Conservation (phyloP, 2,888 invertebrate genomes). For the Endotricha flammealis region DNA sequence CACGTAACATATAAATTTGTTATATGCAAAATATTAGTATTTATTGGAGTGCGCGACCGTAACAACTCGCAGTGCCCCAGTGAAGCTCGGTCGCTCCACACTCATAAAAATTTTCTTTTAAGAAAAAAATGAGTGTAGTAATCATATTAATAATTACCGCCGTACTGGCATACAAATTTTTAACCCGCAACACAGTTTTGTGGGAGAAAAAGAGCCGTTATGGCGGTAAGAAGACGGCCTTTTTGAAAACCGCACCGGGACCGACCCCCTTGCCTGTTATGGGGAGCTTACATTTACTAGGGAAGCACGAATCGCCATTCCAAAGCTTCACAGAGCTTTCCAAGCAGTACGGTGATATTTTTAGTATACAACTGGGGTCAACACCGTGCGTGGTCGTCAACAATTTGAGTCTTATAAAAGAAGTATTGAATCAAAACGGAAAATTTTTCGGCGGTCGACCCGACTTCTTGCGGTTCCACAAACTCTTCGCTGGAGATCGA, state of each 20-base stretch:
- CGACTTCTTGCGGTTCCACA: slow-evolving; percentile 87
- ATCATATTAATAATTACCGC: slow-evolving; percentile 41
- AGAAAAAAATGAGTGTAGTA: slow-evolving; percentile 58
- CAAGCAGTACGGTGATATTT: slow-evolving; percentile 85
- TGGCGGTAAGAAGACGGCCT: slow-evolving; percentile 31
- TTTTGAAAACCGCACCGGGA: slow-evolving; percentile 78
- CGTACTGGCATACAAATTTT: slow-evolving; percentile 49
- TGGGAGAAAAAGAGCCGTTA: slow-evolving; percentile 38
- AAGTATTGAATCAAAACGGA: slow-evolving; percentile 88
- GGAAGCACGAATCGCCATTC: slow-evolving; percentile 82
- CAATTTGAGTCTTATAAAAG: slow-evolving; percentile 83
- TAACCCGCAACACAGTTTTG: slow-evolving; percentile 37
- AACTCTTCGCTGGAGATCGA: slow-evolving; percentile 89
- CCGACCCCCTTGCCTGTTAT: slow-evolving; percentile 82
- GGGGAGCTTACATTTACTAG: slow-evolving; percentile 83
- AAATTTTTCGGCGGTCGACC: slow-evolving; percentile 90
- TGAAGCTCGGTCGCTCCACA: slow-evolving; percentile 44
- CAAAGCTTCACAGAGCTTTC: slow-evolving; percentile 84
- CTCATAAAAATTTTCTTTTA: slow-evolving; percentile 55
- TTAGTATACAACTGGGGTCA: slow-evolving; percentile 82
- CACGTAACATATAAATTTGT: not conserved
- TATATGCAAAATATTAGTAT: slow-evolving; percentile 21
- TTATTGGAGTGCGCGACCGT: slow-evolving; percentile 27
- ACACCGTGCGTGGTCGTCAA: slow-evolving; percentile 86
- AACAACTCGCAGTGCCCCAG: slow-evolving; percentile 38